Base-by-base conservation (phyloP, 2,888 invertebrate species). In the Synanthedon vespiformis region DNA sequence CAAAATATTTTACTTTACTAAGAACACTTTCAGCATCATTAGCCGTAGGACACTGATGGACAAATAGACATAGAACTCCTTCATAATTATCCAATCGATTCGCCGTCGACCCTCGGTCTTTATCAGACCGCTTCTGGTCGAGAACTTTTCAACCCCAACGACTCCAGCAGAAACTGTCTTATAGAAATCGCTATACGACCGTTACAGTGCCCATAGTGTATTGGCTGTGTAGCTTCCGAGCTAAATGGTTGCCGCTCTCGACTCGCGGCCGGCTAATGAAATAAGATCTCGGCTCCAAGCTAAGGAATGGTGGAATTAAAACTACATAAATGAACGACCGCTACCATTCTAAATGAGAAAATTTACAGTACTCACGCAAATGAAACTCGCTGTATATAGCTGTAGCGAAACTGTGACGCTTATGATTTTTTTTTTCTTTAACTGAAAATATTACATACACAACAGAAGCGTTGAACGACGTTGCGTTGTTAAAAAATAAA, bases 231-330 rank as follows among this genome's bases (percentile, higher is more conserved):
- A 77, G 77, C 83, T 81, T 76, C 69, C 67, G 61, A 80, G 79
- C 81, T 84, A 83, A 81, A 84, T 82, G 78, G 78, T 77, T 72
- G 74, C 67, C 70, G 73, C 70, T 63, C 68, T 62, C 67, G 69
- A 61, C 70, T 75, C 77, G 80, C 80, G 76, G 72, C 75, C 72
- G 80, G 81, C 84, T 85, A 85, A 86, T 84, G 86, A 83, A 85
- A 83, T 82, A 85, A 85, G 84, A 86, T 84, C 80, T 77, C 70
- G 56, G 69, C 77, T 72, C 72, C 68, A 56, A 78, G 80, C 85
- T 84, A 86, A 86, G 83, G 80, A 86, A 86, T 85, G 82, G 85
- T 65, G 80, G 85, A 84, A 87, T 86, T 86, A 87, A 86, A 86
- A 85, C 78, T 82, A 85, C 82, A 84, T 84, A 84, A 86, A 86